Evolutionary conservation across 2,797 vertebrate genomes (phyloP).

Genomic region (Paedocypris micromegethes): DNA sequence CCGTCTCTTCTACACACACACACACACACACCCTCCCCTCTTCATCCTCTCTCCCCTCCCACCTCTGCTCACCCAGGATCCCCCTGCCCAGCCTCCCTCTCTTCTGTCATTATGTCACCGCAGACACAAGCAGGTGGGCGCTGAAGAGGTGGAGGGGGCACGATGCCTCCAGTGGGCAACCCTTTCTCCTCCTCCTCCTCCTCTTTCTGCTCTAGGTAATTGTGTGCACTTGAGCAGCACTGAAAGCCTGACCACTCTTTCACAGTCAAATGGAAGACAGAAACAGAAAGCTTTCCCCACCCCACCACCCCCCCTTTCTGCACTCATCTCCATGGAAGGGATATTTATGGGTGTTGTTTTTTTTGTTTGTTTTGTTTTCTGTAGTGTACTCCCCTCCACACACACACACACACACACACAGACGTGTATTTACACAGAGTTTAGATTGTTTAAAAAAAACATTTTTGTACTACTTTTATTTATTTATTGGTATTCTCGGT

Average conservation of each 20-base stretch:
- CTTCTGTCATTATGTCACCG: slow-evolving; percentile 38
- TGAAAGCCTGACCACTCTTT: slow-evolving; percentile 27
- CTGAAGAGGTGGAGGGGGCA: slow-evolving; percentile 34
- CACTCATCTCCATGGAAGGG: too few relatives aligned
- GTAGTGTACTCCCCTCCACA: neutral
- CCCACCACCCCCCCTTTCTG: slow-evolving; percentile 21
- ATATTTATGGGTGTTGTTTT: too few relatives aligned
- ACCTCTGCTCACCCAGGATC: slow-evolving; percentile 35
- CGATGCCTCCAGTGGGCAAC: slow-evolving; percentile 15
- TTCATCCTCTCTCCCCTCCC: slow-evolving; percentile 19
- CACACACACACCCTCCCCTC: slow-evolving; percentile 24
- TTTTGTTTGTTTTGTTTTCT: too few relatives aligned
- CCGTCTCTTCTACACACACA: slow-evolving; percentile 1
- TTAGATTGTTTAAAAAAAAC: too few relatives aligned
- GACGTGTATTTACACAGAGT: too few relatives aligned
- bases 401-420: too few relatives aligned
- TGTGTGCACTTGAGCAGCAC: slow-evolving; percentile 34
- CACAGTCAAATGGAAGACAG: slow-evolving; percentile 14
- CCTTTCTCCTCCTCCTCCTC: slow-evolving; percentile 1
- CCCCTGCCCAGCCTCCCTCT: slow-evolving; percentile 3
- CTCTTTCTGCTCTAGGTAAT: slow-evolving; percentile 40
- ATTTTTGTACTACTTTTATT: too few relatives aligned
- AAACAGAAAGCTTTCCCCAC: slow-evolving; percentile 22
- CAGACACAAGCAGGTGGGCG: slow-evolving; percentile 43
- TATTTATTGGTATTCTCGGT: too few relatives aligned